Percentiles rank a stretch among this genome's conserved stretches.
Conservation (phyloP, 2,113 vertebrate species). For the Meriones unguiculatus region DNA sequence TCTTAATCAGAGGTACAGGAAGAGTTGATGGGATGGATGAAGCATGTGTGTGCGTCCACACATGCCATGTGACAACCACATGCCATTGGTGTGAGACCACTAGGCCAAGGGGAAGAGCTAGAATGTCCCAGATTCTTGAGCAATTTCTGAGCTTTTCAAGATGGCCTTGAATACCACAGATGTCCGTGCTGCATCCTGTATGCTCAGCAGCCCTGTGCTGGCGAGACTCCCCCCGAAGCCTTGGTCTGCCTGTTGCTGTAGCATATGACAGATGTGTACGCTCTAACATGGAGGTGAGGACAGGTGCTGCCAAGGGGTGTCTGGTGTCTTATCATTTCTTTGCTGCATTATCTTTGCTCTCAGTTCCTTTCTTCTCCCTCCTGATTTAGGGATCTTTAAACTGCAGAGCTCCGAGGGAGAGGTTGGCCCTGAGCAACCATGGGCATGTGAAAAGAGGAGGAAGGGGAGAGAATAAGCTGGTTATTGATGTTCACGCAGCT, state of each 20-base stretch:
- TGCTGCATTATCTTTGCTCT: background rate
- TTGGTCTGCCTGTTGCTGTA: background rate
- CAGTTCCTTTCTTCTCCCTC: background rate
- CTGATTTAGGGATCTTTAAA: background rate
- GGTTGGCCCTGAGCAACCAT: background rate
- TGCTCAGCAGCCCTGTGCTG: background rate
- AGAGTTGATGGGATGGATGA: background rate
- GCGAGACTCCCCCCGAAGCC: background rate
- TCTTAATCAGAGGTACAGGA: background rate
- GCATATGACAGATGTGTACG: background rate
- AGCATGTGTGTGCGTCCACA: background rate
- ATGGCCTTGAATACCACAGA: background rate
- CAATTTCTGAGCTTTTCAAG: background rate
- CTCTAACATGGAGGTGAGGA: background rate
- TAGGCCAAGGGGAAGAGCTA: slow-evolving; percentile 10
- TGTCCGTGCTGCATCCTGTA: background rate
- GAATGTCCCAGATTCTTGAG: background rate
- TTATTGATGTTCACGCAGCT: too few relatives aligned
- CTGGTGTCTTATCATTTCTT: background rate
- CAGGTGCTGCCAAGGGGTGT: background rate
- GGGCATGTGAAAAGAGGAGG: background rate
- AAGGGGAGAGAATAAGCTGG: background rate
- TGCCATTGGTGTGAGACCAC: background rate
- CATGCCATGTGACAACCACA: background rate
- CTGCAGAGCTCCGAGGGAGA: background rate